These are phyloP conservation scores for Caenorhabditis sp. DNA, from an alignment of 2,888 invertebrate genomes.

Conservation along the genomic window DNA sequence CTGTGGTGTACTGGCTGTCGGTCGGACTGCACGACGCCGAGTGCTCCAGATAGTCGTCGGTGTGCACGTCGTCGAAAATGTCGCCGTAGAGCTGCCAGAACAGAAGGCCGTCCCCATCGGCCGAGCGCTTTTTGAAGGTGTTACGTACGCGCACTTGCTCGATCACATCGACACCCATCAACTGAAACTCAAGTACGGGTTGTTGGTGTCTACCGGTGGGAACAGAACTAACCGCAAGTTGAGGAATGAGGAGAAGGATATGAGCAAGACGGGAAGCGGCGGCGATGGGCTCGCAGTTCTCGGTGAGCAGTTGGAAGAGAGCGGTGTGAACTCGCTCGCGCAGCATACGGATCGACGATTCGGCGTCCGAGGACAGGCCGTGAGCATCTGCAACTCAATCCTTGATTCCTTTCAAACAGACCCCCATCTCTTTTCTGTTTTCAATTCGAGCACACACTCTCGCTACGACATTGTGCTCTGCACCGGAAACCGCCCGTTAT, in stretches of 20 bases:
- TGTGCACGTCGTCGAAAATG: slow-evolving; percentile 66
- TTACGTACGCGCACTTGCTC: slow-evolving; percentile 73
- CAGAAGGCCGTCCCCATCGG: slow-evolving; percentile 48
- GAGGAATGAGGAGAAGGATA: slow-evolving; percentile 73
- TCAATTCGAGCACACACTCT: not conserved
- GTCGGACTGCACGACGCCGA: slow-evolving; percentile 66
- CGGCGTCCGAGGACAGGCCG: slow-evolving; percentile 63
- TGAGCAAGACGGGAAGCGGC: slow-evolving; percentile 71
- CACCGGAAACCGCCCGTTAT: slow-evolving; percentile 22
- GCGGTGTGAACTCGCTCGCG: slow-evolving; percentile 69
- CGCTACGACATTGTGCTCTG: slow-evolving; percentile 2
- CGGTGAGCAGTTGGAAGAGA: slow-evolving; percentile 66
- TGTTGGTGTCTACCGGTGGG: too few relatives aligned
- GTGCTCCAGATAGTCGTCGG: slow-evolving; percentile 54
- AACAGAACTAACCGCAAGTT: slow-evolving; percentile 67
- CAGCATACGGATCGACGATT: slow-evolving; percentile 62
- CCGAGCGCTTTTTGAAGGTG: slow-evolving; percentile 53
- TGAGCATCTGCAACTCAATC: slow-evolving; percentile 51
- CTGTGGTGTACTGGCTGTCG: slow-evolving; percentile 50
- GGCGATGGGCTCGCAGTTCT: slow-evolving; percentile 33
- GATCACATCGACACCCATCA: slow-evolving; percentile 70
- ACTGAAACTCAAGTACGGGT: slow-evolving; percentile 57
- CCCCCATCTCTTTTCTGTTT: too few relatives aligned
- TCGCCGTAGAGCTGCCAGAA: slow-evolving; percentile 76
- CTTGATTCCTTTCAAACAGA: not conserved